Base-by-base conservation (phyloP, 2,888 invertebrate species). In the Labia minor region DNA sequence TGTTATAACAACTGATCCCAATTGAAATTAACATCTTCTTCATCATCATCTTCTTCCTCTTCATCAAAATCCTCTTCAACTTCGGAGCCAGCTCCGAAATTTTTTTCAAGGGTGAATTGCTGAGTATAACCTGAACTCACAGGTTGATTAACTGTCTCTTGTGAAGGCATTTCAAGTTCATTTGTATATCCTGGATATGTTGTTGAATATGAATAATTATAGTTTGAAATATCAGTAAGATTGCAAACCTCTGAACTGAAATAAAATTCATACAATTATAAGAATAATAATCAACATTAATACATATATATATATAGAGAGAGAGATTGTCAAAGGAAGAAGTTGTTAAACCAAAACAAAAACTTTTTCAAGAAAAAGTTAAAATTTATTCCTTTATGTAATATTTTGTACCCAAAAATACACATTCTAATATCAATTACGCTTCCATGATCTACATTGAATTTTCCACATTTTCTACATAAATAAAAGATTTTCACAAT, bases 1-100 rank as follows among this genome's bases (percentile, higher is more conserved):
- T 67, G 69, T 69, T 69, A 69, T 69, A 69, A 69, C 8, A 69
- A 65, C n/a, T 62, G 61, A 62, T 69, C 69, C 69, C 69, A 69
- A 19, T 67, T 67, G 64, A 65, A 69, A 16, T 65, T 65, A 61
- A 66, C 65, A 37, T 65, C 65, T 21, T 61, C 61, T 20, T 65
- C 61, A 4, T 65, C 65, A 4, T 33, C 61, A 14, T 61, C 19
- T 61, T 65, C 65, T 33, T 61, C 61, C n/a, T 49, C 49, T 49
- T 49, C 49, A 14, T 49, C 21, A 21, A 61, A 18, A 61, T 19
- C 16, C 37, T 67, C 62, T n/a, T 63, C 63, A 37, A 67, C 66
- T 18, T 65, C 68, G 16, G 67, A 63, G 10, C n/a, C 16, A n/a
- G 49, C 16, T 26, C 26, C 26, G 62, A 20, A 62, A 33, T 19